Conservation (phyloP, 2,888 invertebrate genomes). For the Meloe dianella region DNA sequence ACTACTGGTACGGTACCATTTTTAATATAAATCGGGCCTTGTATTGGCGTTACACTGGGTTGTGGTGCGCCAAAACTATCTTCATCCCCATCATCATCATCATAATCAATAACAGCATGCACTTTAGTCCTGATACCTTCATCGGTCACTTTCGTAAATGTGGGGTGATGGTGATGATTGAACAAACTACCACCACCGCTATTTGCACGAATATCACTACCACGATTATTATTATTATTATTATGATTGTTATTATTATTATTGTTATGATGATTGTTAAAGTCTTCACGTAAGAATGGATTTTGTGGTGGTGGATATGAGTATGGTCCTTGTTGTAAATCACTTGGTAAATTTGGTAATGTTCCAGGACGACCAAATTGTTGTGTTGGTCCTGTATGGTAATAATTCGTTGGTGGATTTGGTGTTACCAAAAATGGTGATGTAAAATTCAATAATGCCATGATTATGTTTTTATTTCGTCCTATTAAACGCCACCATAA, state of each 20-base stretch:
- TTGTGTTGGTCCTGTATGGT: slow-evolving; percentile 41
- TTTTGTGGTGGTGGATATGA: slow-evolving; percentile 54
- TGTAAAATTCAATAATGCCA: slow-evolving; percentile 55
- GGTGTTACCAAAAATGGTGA: slow-evolving; percentile 52
- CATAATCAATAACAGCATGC: slow-evolving; percentile 77
- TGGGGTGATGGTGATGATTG: slow-evolving; percentile 53
- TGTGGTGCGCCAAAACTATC: slow-evolving; percentile 41
- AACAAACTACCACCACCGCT: not conserved
- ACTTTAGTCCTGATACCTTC: slow-evolving; percentile 65
- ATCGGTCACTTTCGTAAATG: slow-evolving; percentile 70
- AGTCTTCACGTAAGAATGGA: slow-evolving; percentile 59
- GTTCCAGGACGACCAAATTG: not conserved
- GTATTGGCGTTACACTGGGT: slow-evolving; percentile 80
- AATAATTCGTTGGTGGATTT: slow-evolving; percentile 47
- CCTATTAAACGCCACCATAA: slow-evolving; percentile 22
- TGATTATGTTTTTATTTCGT: slow-evolving; percentile 24
- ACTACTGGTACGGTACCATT: slow-evolving; percentile 88
- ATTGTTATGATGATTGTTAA: slow-evolving; percentile 35
- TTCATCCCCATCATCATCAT: slow-evolving; percentile 69
- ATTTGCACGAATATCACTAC: not conserved
- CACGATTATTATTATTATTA: not conserved
- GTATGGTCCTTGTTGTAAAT: slow-evolving; percentile 46
- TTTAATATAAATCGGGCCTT: slow-evolving; percentile 85
- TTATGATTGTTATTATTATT: slow-evolving; percentile 8
- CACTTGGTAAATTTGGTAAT: not conserved